These are phyloP conservation scores for Rhizoglyphus robini DNA, from an alignment of 1,140 invertebrate species.

Conservation along the genomic window DNA sequence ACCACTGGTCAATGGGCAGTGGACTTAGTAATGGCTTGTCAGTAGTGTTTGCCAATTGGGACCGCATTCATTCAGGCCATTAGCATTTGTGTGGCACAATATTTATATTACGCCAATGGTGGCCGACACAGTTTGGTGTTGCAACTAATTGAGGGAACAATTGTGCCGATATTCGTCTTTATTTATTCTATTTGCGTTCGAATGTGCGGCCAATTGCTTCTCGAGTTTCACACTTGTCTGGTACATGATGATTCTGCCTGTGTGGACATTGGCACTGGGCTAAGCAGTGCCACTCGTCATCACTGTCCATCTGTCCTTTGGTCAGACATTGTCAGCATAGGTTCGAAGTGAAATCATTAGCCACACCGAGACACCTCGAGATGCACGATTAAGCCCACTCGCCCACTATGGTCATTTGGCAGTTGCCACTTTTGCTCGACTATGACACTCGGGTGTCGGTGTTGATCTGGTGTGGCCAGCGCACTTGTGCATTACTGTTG, in stretches of 20 bases:
- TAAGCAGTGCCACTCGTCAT: too few species aligned
- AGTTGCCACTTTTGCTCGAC: too few species aligned
- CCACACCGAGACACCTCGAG: too few species aligned
- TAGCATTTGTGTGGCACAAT: neutral
- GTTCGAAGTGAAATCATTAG: neutral
- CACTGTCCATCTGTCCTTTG: neutral
- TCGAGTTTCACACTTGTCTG: neutral
- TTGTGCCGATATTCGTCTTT: neutral
- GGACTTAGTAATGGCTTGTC: neutral
- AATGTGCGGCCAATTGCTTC: neutral
- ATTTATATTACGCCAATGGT: neutral
- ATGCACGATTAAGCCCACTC: too few species aligned
- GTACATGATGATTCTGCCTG: neutral
- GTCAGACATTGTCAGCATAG: neutral
- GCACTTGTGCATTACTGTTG: too few species aligned
- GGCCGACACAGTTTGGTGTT: neutral
- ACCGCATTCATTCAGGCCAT: too few species aligned
- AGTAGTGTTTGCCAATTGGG: neutral
- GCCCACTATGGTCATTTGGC: too few species aligned
- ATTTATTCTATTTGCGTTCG: constrained; percentile 5
- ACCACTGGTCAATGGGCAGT: neutral
- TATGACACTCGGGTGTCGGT: too few species aligned
- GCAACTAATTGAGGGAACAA: constrained; percentile 8
- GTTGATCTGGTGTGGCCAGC: too few species aligned
- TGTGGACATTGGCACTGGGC: too few species aligned